These are phyloP conservation scores for Toxotes jaculatrix DNA, from an alignment of 2,113 vertebrate species.

Conservation along the genomic window DNA sequence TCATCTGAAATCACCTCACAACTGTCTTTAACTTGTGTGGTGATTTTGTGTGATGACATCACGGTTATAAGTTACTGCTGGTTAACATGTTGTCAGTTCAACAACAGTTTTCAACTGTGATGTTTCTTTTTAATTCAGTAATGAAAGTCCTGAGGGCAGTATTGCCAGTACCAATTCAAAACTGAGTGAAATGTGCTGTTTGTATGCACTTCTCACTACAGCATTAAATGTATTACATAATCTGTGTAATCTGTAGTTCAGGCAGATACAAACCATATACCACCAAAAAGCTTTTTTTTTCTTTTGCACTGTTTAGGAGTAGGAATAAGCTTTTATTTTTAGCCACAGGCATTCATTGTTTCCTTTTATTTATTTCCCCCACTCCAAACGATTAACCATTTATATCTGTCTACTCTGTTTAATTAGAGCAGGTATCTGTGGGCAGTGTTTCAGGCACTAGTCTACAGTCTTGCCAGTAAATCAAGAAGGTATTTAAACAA, in stretches of 20 bases:
- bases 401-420: constrained; percentile 50
- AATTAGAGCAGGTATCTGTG: constrained; percentile 57
- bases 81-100: too few species aligned
- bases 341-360: neutral
- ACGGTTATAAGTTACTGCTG: too few species aligned
- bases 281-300: neutral
- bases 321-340: neutral
- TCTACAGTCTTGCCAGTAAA: constrained; percentile 32
- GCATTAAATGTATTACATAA: neutral
- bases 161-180: neutral
- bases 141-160: neutral
- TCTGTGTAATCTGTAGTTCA: constrained; percentile 18
- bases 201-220: neutral
- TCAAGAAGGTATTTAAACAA: constrained; percentile 36
- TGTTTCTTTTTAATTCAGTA: neutral
- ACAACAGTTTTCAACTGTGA: too few species aligned
- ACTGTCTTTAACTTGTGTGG: too few species aligned
- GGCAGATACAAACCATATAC: neutral
- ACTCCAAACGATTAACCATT: constrained; percentile 22
- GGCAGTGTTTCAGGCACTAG: constrained; percentile 29
- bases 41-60: too few species aligned
- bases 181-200: neutral
- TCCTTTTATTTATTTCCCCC: neutral
- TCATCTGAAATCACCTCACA: too few species aligned
- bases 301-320: neutral